These are phyloP conservation scores for Triplophysa siluroides DNA, from an alignment of 2,113 vertebrate genomes.

Conservation along the genomic window DNA sequence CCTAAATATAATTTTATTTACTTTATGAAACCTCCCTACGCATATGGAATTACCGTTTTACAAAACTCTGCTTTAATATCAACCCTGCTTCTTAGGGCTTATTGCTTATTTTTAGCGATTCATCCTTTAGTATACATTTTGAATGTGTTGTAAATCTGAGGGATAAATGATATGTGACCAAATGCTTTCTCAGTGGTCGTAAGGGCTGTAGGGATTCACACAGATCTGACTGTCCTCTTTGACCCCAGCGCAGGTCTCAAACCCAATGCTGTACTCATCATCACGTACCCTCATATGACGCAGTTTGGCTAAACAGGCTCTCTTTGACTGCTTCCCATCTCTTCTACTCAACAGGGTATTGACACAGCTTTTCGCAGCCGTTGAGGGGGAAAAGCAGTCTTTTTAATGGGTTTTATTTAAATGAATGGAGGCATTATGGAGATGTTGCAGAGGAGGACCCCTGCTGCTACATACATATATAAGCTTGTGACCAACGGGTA, in stretches of 20 bases:
- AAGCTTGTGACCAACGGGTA: neutral
- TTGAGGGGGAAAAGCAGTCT: slow-evolving; percentile 55
- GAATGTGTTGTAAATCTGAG: neutral
- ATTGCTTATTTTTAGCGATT: neutral
- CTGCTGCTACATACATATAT: slow-evolving; percentile 37
- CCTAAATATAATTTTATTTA: too few relatives aligned
- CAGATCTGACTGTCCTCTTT: slow-evolving; percentile 19
- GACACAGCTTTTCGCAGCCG: slow-evolving; percentile 64
- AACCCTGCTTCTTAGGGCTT: too few relatives aligned
- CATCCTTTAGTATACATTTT: neutral
- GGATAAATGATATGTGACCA: neutral
- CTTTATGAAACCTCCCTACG: too few relatives aligned
- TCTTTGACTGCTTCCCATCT: slow-evolving; percentile 65
- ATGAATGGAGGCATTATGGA: slow-evolving; percentile 69
- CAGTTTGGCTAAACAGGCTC: slow-evolving; percentile 59
- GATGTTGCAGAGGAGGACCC: slow-evolving; percentile 29
- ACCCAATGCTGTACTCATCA: slow-evolving; percentile 30
- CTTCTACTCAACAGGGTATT: slow-evolving; percentile 58
- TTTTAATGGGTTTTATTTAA: slow-evolving; percentile 55
- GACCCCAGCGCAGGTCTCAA: slow-evolving; percentile 12
- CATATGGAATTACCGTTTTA: too few relatives aligned
- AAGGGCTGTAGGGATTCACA: neutral
- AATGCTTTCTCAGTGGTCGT: neutral
- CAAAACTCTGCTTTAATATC: too few relatives aligned
- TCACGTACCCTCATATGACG: slow-evolving; percentile 32